These are phyloP conservation scores for Cladorhizidae sp. DNA, from an alignment of 37 sponge, comb jelly and placozoan species.

Conservation along the genomic window DNA sequence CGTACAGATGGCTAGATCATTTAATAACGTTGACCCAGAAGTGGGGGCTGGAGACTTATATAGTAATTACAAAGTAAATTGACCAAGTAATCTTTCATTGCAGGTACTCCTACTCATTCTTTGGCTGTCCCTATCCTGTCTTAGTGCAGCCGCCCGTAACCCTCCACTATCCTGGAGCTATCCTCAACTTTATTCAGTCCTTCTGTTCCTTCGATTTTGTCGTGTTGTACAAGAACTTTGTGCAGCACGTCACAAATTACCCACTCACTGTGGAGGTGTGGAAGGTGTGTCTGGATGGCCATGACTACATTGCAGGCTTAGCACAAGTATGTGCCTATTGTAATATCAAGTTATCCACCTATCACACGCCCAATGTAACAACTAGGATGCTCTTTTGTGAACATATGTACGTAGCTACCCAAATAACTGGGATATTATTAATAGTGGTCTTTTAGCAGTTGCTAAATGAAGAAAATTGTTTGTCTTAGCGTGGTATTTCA, in stretches of 20 bases:
- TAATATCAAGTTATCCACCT: too few species aligned
- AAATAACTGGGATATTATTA: too few species aligned
- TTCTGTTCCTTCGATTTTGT: conserved; percentile 73
- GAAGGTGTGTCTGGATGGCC: conserved; percentile 20
- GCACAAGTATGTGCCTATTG: conserved; percentile 36
- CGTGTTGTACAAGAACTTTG: neutral
- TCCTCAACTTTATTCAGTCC: conserved; percentile 36
- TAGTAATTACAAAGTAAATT: too few species aligned
- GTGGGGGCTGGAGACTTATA: too few species aligned
- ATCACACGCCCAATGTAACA: too few species aligned
- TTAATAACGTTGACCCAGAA: too few species aligned
- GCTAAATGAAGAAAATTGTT: too few species aligned
- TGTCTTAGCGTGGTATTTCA: too few species aligned
- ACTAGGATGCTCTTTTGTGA: too few species aligned
- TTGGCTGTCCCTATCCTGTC: conserved; percentile 72
- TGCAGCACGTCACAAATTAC: conserved; percentile 13
- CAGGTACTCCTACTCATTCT: conserved; percentile 78
- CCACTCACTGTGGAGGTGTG: conserved; percentile 65
- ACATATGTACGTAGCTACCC: too few species aligned
- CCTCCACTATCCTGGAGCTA: neutral
- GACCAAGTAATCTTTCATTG: neutral
- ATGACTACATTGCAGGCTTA: conserved; percentile 31
- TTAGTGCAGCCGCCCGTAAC: conserved; percentile 55
- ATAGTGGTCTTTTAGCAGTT: too few species aligned
- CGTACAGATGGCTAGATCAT: too few species aligned